Conservation (phyloP, 2,113 vertebrate genomes). For the Tetrax tetrax region DNA sequence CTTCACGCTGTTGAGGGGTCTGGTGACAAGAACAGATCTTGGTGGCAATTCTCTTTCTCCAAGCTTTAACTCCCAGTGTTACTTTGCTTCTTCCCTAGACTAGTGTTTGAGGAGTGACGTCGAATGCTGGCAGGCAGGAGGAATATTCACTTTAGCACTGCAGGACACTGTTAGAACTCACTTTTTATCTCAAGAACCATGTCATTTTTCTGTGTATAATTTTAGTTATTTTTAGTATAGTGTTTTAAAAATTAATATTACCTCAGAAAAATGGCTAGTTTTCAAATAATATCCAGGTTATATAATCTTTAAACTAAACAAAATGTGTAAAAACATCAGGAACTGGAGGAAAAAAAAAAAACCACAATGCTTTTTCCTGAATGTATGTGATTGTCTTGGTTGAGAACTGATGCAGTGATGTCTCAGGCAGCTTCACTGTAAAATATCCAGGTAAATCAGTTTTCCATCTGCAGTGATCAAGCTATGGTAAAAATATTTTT, state of each 20-base stretch:
- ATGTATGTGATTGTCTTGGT: neutral
- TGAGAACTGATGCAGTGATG: neutral
- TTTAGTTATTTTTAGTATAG: neutral
- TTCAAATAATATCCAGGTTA: neutral
- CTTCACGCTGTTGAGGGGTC: neutral
- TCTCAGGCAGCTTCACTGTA: neutral
- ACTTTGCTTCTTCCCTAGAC: neutral
- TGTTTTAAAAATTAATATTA: neutral
- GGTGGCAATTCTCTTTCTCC: neutral
- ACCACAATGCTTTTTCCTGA: neutral
- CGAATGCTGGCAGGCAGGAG: neutral
- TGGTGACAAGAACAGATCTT: slow-evolving; percentile 9
- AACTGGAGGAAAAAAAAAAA: neutral
- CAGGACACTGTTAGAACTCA: neutral
- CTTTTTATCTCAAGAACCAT: neutral
- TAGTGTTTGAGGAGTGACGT: neutral
- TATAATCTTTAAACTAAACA: neutral
- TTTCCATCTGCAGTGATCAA: neutral
- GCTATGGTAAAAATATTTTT: neutral
- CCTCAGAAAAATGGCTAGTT: neutral
- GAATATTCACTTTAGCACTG: neutral
- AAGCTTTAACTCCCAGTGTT: neutral
- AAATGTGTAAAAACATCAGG: neutral
- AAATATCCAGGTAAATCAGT: neutral
- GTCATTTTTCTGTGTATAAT: neutral